Evolutionary conservation across 2,797 vertebrate species (phyloP).

Genomic region (Sebastolobus alascanus): DNA sequence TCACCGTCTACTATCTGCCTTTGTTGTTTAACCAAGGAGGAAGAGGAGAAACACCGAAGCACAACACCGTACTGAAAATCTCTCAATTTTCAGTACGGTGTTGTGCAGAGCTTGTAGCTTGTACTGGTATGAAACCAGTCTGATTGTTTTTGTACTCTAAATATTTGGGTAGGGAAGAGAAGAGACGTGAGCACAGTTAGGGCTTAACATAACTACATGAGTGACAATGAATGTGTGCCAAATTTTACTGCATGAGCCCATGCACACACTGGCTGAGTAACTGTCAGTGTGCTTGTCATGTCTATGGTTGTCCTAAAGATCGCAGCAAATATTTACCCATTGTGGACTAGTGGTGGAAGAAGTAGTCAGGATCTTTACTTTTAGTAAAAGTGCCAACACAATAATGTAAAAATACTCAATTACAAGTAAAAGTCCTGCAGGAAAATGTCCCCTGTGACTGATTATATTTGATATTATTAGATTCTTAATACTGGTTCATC

Average conservation of each 20-base stretch:
- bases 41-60: background rate
- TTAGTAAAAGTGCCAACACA: background rate
- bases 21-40: background rate
- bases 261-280: background rate
- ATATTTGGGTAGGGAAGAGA: background rate
- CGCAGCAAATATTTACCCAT: constrained; percentile 16
- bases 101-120: no score
- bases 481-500: no score
- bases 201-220: no score
- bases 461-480: background rate
- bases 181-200: background rate
- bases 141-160: background rate
- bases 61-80: background rate
- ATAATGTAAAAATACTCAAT: background rate
- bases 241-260: background rate
- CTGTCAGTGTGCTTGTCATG: background rate
- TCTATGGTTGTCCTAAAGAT: constrained; percentile 23
- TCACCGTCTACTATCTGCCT: background rate
- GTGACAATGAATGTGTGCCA: background rate
- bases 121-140: background rate
- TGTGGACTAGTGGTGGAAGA: background rate
- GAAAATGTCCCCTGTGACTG: background rate
- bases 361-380: background rate
- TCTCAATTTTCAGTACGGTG: no score
- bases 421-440: background rate